phyloP scores from a whole-genome alignment of 2,113 vertebrate genomes.

The Chionomys nivalis region DNA sequence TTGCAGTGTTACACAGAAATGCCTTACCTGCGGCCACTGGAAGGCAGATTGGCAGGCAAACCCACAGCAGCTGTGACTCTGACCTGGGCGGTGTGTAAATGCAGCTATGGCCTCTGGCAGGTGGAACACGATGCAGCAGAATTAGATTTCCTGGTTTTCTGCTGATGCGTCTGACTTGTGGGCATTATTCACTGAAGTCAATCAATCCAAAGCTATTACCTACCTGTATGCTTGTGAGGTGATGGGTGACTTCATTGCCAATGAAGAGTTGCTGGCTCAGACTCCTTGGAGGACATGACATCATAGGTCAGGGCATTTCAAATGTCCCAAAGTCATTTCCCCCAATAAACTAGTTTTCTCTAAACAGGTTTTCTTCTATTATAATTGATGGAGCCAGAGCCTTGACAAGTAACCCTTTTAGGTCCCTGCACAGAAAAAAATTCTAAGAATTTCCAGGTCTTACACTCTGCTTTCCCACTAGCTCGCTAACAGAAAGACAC shows the following conservation, averaged over 20 bases:
- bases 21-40: neutral
- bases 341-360: conserved; percentile 65
- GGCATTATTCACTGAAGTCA: conserved; percentile 65
- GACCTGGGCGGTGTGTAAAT: neutral
- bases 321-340: conserved; percentile 58
- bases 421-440: conserved; percentile 38
- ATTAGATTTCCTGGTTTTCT: conserved; percentile 76
- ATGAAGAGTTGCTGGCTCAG: conserved; percentile 59
- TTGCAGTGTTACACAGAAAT: neutral
- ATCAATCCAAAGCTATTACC: conserved; percentile 70
- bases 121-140: conserved; percentile 53
- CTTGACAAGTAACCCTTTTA: conserved; percentile 69
- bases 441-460: conserved; percentile 10
- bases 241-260: conserved; percentile 67
- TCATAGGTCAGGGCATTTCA: conserved; percentile 74
- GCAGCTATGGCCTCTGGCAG: conserved; percentile 60
- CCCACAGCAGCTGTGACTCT: neutral
- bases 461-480: neutral
- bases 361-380: conserved; percentile 64
- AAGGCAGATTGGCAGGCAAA: neutral
- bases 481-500: neutral
- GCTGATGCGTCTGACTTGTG: conserved; percentile 77
- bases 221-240: conserved; percentile 63
- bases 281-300: conserved; percentile 58
- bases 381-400: conserved; percentile 24